Evolutionary conservation across 2,888 invertebrate genomes (phyloP), one percentile per base, ranked within the genome.

Genomic region (Acanthopleura granulata): DNA sequence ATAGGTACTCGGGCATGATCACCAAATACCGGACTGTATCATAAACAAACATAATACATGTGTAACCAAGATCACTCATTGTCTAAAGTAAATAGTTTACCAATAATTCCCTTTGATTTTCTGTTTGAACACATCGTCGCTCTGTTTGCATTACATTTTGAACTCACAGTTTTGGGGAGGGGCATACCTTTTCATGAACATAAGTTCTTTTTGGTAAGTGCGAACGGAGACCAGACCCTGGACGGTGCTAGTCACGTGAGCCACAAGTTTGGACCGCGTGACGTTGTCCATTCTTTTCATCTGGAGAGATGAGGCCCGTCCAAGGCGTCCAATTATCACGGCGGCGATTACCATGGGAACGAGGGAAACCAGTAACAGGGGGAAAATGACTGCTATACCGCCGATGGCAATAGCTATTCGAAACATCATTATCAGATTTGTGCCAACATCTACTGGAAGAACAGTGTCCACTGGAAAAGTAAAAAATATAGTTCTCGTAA

Each of bases 301-400:
- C 70, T 86, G 84, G 40, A 85, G 76, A 51, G 90, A 87, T 0
- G 90, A 89, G 6, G 87, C 86, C 40, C 89, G 80, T 82, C 89
- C 89, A 73, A 86, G 84, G 18, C 81, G 77, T 18, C 88, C 85
- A 74, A 88, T 85, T 4, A 89, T 71, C 18, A 83, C 71, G 76
- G 90, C 88, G 15, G 88, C 72, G 40, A 79, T 75, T 72, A 81
- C 81, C 40, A 91, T 79, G 22, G 89, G 88, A 30, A 89, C 72
- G 61, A 84, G 82, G 25, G 85, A 83, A 27, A 88, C 49, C 62
- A 90, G 81, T 76, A 90, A 87, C 49, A 75, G 76, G 91, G 96
- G 95, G 74, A 96, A 96, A 80, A 95, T 95, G 85, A 93, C 93
- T 92, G 94, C 95, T 84, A 97, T 94, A 11, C 96, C 96, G 81